phyloP scores from a whole-genome alignment of 2,113 vertebrate genomes.

The Tylochromis polylepis region DNA sequence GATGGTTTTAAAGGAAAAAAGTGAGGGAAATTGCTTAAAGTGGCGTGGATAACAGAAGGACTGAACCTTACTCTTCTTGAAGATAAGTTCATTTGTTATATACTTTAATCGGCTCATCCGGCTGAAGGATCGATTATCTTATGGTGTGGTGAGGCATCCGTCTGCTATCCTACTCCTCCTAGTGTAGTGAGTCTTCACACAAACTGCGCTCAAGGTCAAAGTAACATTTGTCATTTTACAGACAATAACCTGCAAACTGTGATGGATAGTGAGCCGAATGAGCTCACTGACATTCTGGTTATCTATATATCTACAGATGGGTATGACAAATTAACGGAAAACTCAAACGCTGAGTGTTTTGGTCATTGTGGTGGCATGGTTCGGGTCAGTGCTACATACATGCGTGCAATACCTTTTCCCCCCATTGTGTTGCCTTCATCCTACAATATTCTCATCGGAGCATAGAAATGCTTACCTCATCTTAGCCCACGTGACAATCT shows the following conservation, averaged over 20 bases:
- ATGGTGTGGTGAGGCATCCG: background rate
- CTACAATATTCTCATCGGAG: too few species aligned
- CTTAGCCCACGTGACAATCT: background rate
- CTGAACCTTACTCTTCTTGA: background rate
- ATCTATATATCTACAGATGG: background rate
- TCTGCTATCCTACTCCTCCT: background rate
- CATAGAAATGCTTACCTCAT: background rate
- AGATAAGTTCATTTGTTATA: background rate
- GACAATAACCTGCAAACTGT: background rate
- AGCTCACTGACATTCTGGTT: background rate
- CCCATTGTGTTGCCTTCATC: too few species aligned
- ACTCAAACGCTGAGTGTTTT: background rate
- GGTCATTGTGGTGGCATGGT: background rate
- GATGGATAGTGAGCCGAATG: background rate
- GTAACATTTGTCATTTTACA: background rate
- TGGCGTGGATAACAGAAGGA: background rate
- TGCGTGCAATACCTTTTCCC: background rate
- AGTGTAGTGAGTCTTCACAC: background rate
- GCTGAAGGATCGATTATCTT: background rate
- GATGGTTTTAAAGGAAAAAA: background rate
- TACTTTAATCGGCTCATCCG: background rate
- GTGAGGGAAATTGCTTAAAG: background rate
- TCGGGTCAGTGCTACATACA: background rate
- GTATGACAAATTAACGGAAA: background rate
- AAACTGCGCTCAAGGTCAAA: background rate